phyloP scores from a whole-genome alignment of 2,113 vertebrate species.

The Eidolon helvum region DNA sequence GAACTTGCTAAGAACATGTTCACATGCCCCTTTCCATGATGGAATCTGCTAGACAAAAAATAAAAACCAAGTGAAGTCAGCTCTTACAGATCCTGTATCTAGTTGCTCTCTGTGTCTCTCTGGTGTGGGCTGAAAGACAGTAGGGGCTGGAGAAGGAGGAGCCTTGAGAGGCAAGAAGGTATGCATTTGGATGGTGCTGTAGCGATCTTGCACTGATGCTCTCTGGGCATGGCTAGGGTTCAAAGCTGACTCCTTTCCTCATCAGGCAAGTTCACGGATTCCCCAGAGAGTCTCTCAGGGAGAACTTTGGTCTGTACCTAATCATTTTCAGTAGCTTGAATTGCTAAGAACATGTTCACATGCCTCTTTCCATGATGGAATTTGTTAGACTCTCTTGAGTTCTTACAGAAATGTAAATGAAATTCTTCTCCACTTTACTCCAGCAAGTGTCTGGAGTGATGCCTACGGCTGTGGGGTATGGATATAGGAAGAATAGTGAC shows the following conservation, averaged over 20 bases:
- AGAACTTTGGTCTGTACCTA: background rate
- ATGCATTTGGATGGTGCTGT: background rate
- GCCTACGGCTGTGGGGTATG: rapidly evolving
- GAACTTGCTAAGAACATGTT: background rate
- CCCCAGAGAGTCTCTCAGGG: background rate
- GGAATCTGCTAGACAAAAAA: background rate
- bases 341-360: background rate
- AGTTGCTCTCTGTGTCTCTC: background rate
- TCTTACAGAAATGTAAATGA: background rate
- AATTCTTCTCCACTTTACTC: background rate
- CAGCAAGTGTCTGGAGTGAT: background rate
- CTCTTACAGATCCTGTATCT: background rate
- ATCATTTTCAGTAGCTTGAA: background rate
- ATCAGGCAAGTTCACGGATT: background rate
- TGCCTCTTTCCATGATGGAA: rapidly evolving
- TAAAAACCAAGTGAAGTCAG: background rate
- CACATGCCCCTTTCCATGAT: rapidly evolving
- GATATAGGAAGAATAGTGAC: background rate
- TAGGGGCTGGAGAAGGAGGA: background rate
- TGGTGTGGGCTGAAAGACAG: no score
- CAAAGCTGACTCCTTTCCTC: background rate
- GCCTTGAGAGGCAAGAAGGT: background rate
- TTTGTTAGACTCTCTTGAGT: background rate
- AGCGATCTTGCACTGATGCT: background rate
- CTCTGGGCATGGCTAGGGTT: background rate